Conservation (phyloP, 2,113 vertebrate genomes). For the Prionailurus bengalensis region DNA sequence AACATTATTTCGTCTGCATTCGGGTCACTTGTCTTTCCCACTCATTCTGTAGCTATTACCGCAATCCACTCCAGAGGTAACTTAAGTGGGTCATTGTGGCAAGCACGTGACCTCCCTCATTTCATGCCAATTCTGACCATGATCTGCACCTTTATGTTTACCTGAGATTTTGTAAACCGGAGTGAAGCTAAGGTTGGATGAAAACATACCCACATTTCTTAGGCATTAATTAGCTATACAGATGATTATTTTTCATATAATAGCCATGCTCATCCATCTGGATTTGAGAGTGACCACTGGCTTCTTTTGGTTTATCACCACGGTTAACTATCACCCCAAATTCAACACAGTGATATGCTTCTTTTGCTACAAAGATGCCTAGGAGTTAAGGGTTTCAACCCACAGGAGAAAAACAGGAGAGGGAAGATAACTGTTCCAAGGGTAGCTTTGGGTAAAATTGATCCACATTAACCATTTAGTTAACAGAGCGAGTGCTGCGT, state of each 20-base stretch:
- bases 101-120: fast-evolving
- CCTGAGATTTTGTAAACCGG: background rate
- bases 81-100: fast-evolving
- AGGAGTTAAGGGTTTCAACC: background rate
- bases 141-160: background rate
- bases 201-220: fast-evolving
- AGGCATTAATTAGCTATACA: fast-evolving
- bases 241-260: background rate
- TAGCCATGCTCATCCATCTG: background rate
- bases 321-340: background rate
- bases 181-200: background rate
- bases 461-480: fast-evolving
- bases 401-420: background rate
- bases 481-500: fast-evolving
- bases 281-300: background rate
- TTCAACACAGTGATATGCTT: background rate
- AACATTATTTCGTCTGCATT: fast-evolving
- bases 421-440: too few species aligned
- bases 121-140: background rate
- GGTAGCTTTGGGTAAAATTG: background rate
- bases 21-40: too few species aligned
- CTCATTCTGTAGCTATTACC: background rate
- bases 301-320: background rate
- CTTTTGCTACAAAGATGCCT: background rate
- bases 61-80: fast-evolving